Base-by-base conservation (phyloP, 2,888 invertebrate species). In the Thecocarcelia acutangulata region DNA sequence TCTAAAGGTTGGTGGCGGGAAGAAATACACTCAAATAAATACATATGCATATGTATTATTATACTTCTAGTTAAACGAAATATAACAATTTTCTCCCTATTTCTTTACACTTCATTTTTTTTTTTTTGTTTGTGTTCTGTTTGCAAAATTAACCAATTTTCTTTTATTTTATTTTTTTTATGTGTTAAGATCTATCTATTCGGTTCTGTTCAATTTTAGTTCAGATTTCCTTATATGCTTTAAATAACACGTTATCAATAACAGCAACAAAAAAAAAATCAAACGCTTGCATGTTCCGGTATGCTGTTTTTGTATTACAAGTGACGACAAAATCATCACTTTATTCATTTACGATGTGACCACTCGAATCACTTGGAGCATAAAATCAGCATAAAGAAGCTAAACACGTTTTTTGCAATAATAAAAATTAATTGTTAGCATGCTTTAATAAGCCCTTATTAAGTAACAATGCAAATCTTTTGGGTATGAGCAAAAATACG, bases 1-100 rank as follows among this genome's bases (percentile, higher is more conserved):
- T 96, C 96, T 86, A 92, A 96, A 94, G 96, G 96, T 96, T 91
- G 92, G 94, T 92, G 89, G 85, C 87, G 89, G 89, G 87, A 87
- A 44, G 40, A 52, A 8, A 48, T 44, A 46, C 4, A 37, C n/a
- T 13, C 17, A 48, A 37, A 17, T 21, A 61, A 13, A 42, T n/a
- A 13, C 15, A 24, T 15, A 48, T 12, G n/a, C 19, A 19, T 44
- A 54, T 12, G 17, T 54, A 48, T 24, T n/a, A 33, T 1, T 37
- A 40, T 40, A 24, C 15, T 33, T 48, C 21, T 44, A 17, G 17
- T 28, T 21, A 12, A 46, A 28, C 54, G 19, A 61, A 24, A 21
- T 64, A 9, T 4, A 64, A 37, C 15, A 21, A 3, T 37, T 50
- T 40, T 19, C 21, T 44, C 9, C 17, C 40, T 12, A 28, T 17